phyloP scores from a whole-genome alignment of 2,797 vertebrate genomes.

The Valencia hispanica region DNA sequence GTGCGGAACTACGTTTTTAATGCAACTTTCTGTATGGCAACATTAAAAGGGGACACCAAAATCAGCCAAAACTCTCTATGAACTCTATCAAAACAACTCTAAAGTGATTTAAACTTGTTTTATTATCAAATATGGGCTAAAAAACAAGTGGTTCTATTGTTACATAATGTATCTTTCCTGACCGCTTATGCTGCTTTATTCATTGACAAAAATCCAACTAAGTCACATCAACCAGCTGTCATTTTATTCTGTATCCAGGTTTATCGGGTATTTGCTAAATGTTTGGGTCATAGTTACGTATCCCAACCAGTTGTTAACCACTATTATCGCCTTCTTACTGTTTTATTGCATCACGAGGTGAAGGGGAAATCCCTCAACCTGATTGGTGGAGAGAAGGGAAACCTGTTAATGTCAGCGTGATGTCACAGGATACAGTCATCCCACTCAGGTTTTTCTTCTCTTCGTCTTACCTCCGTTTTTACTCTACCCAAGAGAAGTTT shows the following conservation, averaged over 20 bases:
- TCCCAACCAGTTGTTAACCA: neutral
- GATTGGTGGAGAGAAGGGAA: slow-evolving; percentile 40
- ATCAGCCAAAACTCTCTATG: neutral
- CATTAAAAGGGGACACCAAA: no score
- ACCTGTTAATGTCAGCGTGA: slow-evolving; percentile 39
- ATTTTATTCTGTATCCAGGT: neutral
- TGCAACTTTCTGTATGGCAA: no score
- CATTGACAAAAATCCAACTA: neutral
- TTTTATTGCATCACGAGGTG: slow-evolving; percentile 6
- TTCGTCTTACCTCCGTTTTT: neutral
- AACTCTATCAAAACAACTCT: neutral
- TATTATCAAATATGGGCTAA: neutral
- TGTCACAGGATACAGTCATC: slow-evolving; percentile 30
- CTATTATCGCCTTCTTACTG: neutral
- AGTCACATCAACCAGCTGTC: neutral
- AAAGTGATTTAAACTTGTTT: neutral
- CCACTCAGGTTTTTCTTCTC: neutral
- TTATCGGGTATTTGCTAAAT: neutral
- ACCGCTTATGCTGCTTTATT: neutral
- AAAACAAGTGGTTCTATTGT: neutral
- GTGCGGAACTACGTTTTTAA: no score
- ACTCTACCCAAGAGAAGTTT: neutral
- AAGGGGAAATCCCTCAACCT: slow-evolving; percentile 42
- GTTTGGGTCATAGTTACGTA: neutral
- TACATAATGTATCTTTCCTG: neutral